Conservation (phyloP, 2,888 invertebrate species). For the Clitarchus hookeri region DNA sequence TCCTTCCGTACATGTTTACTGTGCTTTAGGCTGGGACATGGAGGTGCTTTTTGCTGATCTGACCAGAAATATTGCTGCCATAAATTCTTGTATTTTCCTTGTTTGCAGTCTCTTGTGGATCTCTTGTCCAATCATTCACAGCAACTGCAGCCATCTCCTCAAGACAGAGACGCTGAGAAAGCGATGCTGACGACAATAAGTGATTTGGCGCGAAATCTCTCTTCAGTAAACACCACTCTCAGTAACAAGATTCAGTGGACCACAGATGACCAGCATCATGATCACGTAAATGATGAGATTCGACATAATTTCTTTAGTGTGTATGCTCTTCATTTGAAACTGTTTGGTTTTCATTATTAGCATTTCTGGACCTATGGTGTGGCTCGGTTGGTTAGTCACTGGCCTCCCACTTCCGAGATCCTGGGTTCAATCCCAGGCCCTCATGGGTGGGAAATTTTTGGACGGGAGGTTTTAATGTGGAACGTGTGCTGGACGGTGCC, state of each 20-base stretch:
- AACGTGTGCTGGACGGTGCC: no score
- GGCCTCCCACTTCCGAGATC: no score
- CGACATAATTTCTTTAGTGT: no score
- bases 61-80: no score
- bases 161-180: constrained; percentile 53
- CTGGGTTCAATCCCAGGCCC: no score
- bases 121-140: constrained; percentile 51
- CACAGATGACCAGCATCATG: constrained; percentile 54
- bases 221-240: constrained; percentile 54
- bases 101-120: constrained; percentile 49
- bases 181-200: constrained; percentile 51
- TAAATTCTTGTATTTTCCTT: background rate
- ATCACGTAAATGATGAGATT: constrained; percentile 52
- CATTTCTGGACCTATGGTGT: no score
- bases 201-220: constrained; percentile 53
- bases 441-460: no score
- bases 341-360: no score
- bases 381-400: no score
- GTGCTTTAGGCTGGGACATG: background rate
- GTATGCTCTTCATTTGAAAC: no score
- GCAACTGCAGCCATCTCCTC: constrained; percentile 48
- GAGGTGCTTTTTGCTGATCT: no score
- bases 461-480: no score
- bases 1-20: background rate
- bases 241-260: constrained; percentile 54